Evolutionary conservation across 2,113 vertebrate genomes (phyloP), one percentile per base, ranked within the genome.

Genomic region (Sturnus vulgaris): DNA sequence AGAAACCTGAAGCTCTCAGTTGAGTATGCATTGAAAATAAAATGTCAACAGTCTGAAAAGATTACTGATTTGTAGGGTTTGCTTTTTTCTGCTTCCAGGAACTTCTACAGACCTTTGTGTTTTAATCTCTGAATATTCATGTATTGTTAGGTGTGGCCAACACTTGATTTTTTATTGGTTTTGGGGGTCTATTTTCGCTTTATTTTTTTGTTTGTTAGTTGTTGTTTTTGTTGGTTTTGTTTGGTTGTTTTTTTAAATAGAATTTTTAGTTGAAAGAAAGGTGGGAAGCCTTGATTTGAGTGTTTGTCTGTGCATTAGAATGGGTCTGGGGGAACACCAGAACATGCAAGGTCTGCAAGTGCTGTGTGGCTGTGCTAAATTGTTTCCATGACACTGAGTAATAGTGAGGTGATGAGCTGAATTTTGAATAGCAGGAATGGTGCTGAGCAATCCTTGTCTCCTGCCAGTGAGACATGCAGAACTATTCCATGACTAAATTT

Each of bases 331-430:
- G 10, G 11, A 75, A 11, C 64, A 82, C 23, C 19, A 65, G 46
- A 76, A 53, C 23, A 4, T 11, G 25, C 11, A 22, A 31, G 33
- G 25, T 71, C 78, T 84, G 60, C 46, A 86, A 82, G 60, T 25
- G 44, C 84, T 44, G 23, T 47, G 78, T 55, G 81, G 37, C 81
- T 78, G 6, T 24, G 53, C 21, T 61, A 10, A 89, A 76, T 61
- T 89, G 94, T 95, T 87, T 82, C 89, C 75, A 76, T 95, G 94
- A 59, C 89, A 66, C 70, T 85, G 81, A 94, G 20, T 65, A 84
- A 91, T 42, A n/a, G 57, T 1, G 70, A 61, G 81, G 73, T 39
- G 46, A 53, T 69, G 89, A 92, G 81, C 77, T 87, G 91, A 79
- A 95, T 92, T 82, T 85, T 30, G 40, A 95, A 69, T 4, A 55